These are phyloP conservation scores for Setophaga coronata DNA, from an alignment of 2,113 vertebrate species.

Conservation along the genomic window DNA sequence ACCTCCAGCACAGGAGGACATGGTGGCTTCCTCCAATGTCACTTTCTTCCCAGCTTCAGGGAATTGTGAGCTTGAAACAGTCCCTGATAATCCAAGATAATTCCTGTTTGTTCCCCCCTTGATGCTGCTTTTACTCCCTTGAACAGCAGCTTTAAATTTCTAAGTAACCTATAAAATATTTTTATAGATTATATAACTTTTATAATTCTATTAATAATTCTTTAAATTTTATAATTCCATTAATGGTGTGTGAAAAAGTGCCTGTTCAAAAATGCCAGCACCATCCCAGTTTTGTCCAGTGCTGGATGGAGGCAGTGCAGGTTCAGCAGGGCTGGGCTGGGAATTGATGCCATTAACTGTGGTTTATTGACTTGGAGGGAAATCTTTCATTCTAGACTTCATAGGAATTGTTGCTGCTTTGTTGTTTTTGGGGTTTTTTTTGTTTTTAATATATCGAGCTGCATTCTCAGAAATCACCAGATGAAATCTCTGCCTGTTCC, in stretches of 20 bases:
- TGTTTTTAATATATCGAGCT: neutral
- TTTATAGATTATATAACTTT: too few species aligned
- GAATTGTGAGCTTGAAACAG: neutral
- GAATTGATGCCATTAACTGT: neutral
- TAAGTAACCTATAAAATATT: neutral
- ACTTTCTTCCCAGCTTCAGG: neutral
- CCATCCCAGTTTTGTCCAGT: neutral
- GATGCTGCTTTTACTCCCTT: neutral
- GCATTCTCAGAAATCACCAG: neutral
- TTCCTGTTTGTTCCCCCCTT: neutral
- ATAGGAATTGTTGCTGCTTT: neutral
- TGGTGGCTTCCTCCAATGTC: neutral
- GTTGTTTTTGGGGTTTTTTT: neutral
- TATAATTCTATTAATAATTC: too few species aligned
- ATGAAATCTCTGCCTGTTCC: neutral
- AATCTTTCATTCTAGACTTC: neutral
- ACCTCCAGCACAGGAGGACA: neutral
- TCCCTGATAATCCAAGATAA: neutral
- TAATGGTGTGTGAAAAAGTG: accelerated
- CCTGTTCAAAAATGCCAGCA: neutral
- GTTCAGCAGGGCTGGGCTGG: neutral
- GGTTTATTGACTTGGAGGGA: neutral
- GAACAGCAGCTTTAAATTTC: neutral
- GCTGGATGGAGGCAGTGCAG: neutral
- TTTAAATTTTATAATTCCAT: too few species aligned